These are phyloP conservation scores for Panorpa germanica DNA, from an alignment of 2,888 invertebrate genomes.

Conservation along the genomic window DNA sequence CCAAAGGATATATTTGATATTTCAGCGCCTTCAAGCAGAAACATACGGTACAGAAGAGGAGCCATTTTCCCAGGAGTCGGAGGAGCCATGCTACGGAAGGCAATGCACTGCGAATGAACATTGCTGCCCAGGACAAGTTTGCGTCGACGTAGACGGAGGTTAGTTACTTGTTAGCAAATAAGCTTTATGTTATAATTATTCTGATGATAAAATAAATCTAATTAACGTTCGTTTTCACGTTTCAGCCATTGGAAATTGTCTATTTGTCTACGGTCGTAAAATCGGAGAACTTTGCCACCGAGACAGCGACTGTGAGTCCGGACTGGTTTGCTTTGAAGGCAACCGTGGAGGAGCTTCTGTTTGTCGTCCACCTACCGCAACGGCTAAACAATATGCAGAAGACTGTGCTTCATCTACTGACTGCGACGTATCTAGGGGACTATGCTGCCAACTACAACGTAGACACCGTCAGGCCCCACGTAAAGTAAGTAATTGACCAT, in stretches of 20 bases:
- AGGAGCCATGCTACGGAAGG: slow-evolving; percentile 59
- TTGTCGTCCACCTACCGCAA: slow-evolving; percentile 57
- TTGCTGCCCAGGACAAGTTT: slow-evolving; percentile 67
- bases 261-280: slow-evolving; percentile 51
- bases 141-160: slow-evolving; percentile 47
- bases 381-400: slow-evolving; percentile 70
- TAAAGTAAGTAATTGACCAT: slow-evolving; percentile 35
- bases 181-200: neutral
- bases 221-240: slow-evolving; percentile 14
- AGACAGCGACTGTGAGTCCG: slow-evolving; percentile 72
- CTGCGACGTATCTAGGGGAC: slow-evolving; percentile 66
- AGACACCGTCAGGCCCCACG: slow-evolving; percentile 70
- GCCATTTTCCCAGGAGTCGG: slow-evolving; percentile 32
- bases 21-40: slow-evolving; percentile 4
- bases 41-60: slow-evolving; percentile 24
- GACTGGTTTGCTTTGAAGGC: slow-evolving; percentile 56
- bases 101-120: slow-evolving; percentile 61
- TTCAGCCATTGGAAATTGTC: slow-evolving; percentile 41
- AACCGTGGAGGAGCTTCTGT: slow-evolving; percentile 39
- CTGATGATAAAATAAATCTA: neutral
- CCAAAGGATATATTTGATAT: too few species aligned
- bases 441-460: slow-evolving; percentile 75
- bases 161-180: slow-evolving; percentile 16
- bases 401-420: slow-evolving; percentile 66
- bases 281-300: slow-evolving; percentile 66